Base-by-base conservation (phyloP, 2,797 vertebrate species). In the Pseudochaenichthys georgianus region DNA sequence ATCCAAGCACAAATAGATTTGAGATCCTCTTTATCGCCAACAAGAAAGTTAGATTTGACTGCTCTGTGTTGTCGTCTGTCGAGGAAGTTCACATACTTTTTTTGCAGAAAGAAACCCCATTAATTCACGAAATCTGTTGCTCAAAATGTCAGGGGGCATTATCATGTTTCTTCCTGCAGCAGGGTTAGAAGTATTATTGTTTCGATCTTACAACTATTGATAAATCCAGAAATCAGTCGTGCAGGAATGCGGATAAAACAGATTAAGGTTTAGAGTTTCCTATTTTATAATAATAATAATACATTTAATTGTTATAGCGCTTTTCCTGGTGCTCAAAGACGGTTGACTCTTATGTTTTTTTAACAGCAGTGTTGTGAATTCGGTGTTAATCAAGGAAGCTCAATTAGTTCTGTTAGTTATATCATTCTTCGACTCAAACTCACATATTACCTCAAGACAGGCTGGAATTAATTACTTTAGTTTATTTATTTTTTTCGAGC, bases 361-460 rank as follows among this genome's bases (percentile, higher is more conserved):
- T 21, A 73, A 8, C 8, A 1, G 34, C 45, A 60, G 59, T 11
- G 12, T 58, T 59, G 47, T 64, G 52, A 69, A 71, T 77, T 64
- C 6, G 64, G 64, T 58, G 50, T 66, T 19, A 80, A 70, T 80
- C 53, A 50, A 57, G 50, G 47, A 60, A 47, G 50, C 50, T 80
- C 68, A 78, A 70, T 83, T 88, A 83, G 52, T 77, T 70, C 68
- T 42, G 50, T 21, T 21, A 21, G 21, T 21, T 21, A 34, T 34
- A 34, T 28, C 64, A 42, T 62, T 23, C 67, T 47, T 68, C 46
- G 57, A 19, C 65, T 60, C 38, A 62, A 65, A 74, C 72, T 48
- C 45, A 34, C 34, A 54, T 53, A 59, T 62, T 60, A 78, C 77
- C 67, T 65, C 21, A 72, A 60, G 55, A 78, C 17, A 9, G 28